These are phyloP conservation scores for Blastobasis lacticolella DNA, from an alignment of 2,888 invertebrate species.

Conservation along the genomic window DNA sequence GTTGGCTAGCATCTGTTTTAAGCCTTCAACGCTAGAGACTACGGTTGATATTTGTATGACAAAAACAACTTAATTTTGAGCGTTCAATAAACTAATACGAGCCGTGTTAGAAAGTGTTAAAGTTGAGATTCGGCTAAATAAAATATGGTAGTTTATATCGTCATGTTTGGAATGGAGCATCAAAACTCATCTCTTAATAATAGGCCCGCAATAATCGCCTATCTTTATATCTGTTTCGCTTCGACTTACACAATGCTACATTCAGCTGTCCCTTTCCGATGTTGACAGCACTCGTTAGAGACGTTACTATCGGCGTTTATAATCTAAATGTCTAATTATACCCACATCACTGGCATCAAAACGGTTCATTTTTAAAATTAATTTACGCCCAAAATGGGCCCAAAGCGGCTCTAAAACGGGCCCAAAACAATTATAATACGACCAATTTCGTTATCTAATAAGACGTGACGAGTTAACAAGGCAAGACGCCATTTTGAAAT, in stretches of 20 bases:
- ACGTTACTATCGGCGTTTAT: slow-evolving; percentile 56
- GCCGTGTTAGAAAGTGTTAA: not conserved
- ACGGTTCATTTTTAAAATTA: slow-evolving; percentile 64
- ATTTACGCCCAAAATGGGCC: slow-evolving; percentile 42
- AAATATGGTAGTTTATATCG: not conserved
- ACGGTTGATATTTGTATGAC: too few species aligned
- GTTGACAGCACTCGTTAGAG: slow-evolving; percentile 60
- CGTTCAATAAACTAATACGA: too few species aligned
- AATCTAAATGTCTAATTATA: slow-evolving; percentile 72
- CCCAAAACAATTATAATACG: slow-evolving; percentile 66
- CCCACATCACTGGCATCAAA: slow-evolving; percentile 69
- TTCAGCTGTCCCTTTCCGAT: slow-evolving; percentile 32
- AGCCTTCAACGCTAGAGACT: too few species aligned
- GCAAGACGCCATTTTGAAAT: slow-evolving; percentile 52
- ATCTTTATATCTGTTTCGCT: slow-evolving; percentile 24
- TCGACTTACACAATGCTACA: slow-evolving; percentile 27
- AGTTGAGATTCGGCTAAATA: not conserved
- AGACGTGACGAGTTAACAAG: slow-evolving; percentile 63
- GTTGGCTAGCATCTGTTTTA: not conserved
- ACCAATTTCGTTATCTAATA: slow-evolving; percentile 71
- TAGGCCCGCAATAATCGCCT: slow-evolving; percentile 37
- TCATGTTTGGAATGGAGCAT: slow-evolving; percentile 19
- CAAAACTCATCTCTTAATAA: slow-evolving; percentile 67
- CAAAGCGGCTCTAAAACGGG: too few species aligned
- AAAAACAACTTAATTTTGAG: too few species aligned